Base-by-base conservation (phyloP, 2,797 vertebrate genomes). In the Pseudomugil gertrudae region DNA sequence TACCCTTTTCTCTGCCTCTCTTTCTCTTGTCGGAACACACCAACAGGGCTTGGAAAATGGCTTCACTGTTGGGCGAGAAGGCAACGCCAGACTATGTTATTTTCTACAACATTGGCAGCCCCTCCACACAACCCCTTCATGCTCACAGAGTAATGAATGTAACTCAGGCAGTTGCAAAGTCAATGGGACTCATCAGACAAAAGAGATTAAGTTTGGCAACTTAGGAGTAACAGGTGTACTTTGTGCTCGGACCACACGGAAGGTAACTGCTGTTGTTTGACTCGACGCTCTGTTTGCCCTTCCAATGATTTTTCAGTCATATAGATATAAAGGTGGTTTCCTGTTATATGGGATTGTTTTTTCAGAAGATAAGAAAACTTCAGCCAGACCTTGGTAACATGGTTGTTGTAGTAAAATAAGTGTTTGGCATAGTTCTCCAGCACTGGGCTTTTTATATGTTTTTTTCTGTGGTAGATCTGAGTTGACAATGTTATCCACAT, bases 31-130 rank as follows among this genome's bases (percentile, higher is more conserved):
- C 47, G 73, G 73, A 88, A 92, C 88, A 90, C 91, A 90, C 91
- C 92, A 92, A 92, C 89, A 74, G 91, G 84, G 91, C 73, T 86
- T 66, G 80, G 85, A 92, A 92, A 95, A 93, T 88, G 90, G 88
- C 84, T 88, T 91, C 89, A 72, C 90, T 93, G 90, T 90, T 89
- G 87, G 89, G 85, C 87, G 72, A 79, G 78, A 87, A 86, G 82
- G 78, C 69, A 89, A 89, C 86, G 86, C 87, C 85, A 92, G 85
- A 88, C 77, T 81, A 79, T 74, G 80, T 83, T 87, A 78, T 87
- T 86, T 86, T 84, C 83, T 76, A 84, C 62, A 70, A 81, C 81
- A 67, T 29, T 55, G 58, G 63, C 78, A 54, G 74, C 66, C 82
- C 83, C 82, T 58, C 66, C 61, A 63, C 61, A 63, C 43, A 26